Conservation (phyloP, 2,113 vertebrate species). For the Tapirus terrestris region DNA sequence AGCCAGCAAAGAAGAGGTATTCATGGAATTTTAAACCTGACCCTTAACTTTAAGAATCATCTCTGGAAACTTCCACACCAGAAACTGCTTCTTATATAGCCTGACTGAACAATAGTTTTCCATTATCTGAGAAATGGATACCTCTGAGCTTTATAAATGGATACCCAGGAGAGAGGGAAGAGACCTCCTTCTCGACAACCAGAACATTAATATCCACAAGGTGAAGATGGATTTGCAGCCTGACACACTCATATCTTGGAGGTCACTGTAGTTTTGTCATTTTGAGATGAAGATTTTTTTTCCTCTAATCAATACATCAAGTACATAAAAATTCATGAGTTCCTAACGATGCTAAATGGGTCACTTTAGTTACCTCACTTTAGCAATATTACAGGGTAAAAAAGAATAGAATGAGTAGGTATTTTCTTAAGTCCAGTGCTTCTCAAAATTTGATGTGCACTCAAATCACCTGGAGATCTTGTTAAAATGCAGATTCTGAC, state of each 20-base stretch:
- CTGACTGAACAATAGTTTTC: neutral
- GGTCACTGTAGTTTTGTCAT: neutral
- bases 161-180: neutral
- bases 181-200: neutral
- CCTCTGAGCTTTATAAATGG: neutral
- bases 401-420: neutral
- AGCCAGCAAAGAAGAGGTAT: neutral
- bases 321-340: neutral
- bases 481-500: neutral
- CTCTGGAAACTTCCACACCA: neutral
- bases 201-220: neutral
- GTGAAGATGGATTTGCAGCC: neutral
- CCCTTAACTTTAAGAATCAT: neutral
- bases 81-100: neutral
- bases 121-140: neutral
- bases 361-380: neutral
- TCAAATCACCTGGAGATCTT: neutral
- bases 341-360: neutral
- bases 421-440: neutral
- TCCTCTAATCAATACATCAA: neutral
- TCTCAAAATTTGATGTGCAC: slow-evolving; percentile 26
- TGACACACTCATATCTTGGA: neutral
- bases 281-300: neutral
- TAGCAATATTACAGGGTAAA: neutral
- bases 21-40: neutral